Evolutionary conservation across 2,797 vertebrate species (phyloP), one percentile per base, ranked within the genome.

Genomic region (Alca torda): DNA sequence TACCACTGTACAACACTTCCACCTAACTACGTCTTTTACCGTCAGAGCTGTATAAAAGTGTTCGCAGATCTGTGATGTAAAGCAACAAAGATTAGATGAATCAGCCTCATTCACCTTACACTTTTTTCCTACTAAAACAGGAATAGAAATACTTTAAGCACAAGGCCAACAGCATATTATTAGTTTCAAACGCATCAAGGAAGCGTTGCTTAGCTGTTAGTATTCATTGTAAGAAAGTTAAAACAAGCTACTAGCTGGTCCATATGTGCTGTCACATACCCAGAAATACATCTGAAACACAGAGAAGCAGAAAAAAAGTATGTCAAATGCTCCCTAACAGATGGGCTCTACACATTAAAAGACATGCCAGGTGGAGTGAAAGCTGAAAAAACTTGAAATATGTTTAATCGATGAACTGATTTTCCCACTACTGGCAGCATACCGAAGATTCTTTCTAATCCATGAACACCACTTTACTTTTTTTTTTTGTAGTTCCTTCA

Each of bases 311-410:
- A 6, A 51, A 72, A 33, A 45, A 88, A 75, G 19, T 73, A 84
- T 60, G 90, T 76, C 59, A 90, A 87, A 74, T 0, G 7, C 60
- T 90, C 61, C 28, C 78, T 87, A 83, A 90, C 76, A 88, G 84
- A 93, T 76, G 94, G 80, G 45, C 37, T 93, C 93, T 89, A 48
- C 64, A 89, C 41, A 94, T 83, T 72, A 80, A 87, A 97, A 92
- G 84, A 60, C 88, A 90, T 11, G 60, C 84, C 95, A 95, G 93
- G 86, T 96, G 81, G 77, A 93, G 63, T 23, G 84, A 95, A 72
- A 92, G 68, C 56, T 95, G 69, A 87, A 95, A 90, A 63, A 87
- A 60, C 7, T 63, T 53, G 16, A 83, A 70, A 63, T 39, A 67
- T 2, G 0, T 87, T 90, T 76, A 82, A 87, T 59, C 53, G 64